phyloP scores from a whole-genome alignment of 2,888 invertebrate species.

The Pristionchus entomophagus region DNA sequence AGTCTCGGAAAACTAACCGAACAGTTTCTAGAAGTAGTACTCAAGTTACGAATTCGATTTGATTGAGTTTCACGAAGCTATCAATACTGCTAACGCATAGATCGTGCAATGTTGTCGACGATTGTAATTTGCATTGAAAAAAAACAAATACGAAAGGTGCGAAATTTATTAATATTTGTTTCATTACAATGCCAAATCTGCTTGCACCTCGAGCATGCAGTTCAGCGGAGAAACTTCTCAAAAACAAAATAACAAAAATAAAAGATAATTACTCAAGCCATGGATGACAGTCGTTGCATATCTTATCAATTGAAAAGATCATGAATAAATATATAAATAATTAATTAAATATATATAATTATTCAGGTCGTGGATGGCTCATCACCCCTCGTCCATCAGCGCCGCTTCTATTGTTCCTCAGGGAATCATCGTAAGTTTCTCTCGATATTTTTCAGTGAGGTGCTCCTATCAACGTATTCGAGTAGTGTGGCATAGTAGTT shows the following conservation, averaged over 20 bases:
- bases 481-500: too few species aligned
- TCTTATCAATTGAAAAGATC: neutral
- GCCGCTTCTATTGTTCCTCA: neutral
- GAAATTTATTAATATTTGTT: too few species aligned
- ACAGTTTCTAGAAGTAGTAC: too few species aligned
- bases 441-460: neutral
- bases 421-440: conserved; percentile 7
- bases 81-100: too few species aligned
- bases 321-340: neutral
- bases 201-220: neutral
- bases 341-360: neutral
- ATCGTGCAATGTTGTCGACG: too few species aligned
- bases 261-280: too few species aligned
- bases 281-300: neutral
- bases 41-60: neutral
- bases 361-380: conserved; percentile 43
- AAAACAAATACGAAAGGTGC: too few species aligned
- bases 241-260: too few species aligned
- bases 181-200: neutral
- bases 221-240: too few species aligned
- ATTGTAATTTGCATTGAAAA: too few species aligned
- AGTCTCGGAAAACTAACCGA: too few species aligned
- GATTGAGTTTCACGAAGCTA: neutral
- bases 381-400: neutral
- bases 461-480: neutral